Conservation (phyloP, 2,113 vertebrate genomes). For the Phocoena phocoena region DNA sequence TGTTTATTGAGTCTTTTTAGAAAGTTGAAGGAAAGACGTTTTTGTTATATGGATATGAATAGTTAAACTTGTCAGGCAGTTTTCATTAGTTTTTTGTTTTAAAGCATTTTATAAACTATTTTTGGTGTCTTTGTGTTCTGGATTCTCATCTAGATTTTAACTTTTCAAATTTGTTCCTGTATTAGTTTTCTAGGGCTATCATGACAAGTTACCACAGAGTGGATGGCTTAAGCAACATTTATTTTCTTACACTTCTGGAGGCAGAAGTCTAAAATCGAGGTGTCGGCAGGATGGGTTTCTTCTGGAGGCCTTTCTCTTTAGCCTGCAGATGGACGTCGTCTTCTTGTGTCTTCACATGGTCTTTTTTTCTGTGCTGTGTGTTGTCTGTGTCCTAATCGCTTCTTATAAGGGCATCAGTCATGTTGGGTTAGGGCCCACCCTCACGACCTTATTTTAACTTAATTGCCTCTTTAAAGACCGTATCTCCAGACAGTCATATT, state of each 20-base stretch:
- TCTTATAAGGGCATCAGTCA: neutral
- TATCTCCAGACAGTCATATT: neutral
- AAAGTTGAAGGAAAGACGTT: neutral
- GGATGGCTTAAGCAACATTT: neutral
- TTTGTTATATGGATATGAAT: neutral
- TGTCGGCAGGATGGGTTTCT: neutral
- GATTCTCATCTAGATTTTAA: neutral
- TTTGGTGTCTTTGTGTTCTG: slow-evolving; percentile 37
- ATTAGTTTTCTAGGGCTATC: neutral
- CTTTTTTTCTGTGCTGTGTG: neutral
- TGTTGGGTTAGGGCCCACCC: neutral
- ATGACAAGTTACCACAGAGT: neutral
- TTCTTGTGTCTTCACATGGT: neutral
- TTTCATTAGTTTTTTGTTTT: neutral
- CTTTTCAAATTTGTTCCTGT: neutral
- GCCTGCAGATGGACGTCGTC: neutral
- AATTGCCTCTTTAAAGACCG: neutral
- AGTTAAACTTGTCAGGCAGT: neutral
- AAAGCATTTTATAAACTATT: neutral
- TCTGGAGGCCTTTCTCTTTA: neutral
- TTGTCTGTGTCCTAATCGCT: neutral
- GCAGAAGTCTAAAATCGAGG: neutral
- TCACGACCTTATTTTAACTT: neutral
- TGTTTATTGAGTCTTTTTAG: slow-evolving; percentile 3
- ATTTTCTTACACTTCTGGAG: neutral